Conservation (phyloP, 92 coral and sea anemone genomes). For the Phymanthus crucifer region DNA sequence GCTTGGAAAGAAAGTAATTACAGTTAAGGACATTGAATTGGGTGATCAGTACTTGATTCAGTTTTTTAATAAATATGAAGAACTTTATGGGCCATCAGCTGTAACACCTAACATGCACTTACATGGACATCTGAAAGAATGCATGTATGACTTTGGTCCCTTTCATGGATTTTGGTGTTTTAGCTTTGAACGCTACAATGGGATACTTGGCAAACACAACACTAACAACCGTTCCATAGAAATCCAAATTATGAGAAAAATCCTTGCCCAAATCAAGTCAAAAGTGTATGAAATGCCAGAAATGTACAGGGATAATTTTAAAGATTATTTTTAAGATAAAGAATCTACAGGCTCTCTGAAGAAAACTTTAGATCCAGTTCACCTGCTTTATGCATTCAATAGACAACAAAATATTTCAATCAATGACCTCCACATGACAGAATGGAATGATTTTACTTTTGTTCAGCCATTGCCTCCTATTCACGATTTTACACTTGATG, state of each 20-base stretch:
- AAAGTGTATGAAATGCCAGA: constrained; percentile 44
- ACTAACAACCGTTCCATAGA: constrained; percentile 54
- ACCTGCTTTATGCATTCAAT: constrained; percentile 14
- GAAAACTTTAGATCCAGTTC: constrained; percentile 35
- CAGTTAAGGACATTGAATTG: constrained; percentile 30
- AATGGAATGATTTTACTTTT: constrained; percentile 34
- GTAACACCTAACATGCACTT: constrained; percentile 75
- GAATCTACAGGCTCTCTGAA: constrained; percentile 47
- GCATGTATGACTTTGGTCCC: constrained; percentile 54
- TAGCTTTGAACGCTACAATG: too few relatives aligned
- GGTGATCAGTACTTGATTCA: constrained; percentile 36
- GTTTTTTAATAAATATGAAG: constrained; percentile 36
- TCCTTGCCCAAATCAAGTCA: constrained; percentile 36
- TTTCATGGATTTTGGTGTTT: constrained; percentile 61
- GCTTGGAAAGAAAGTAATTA: constrained; percentile 48
- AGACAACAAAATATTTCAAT: constrained; percentile 20
- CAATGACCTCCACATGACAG: constrained; percentile 18
- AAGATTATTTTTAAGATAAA: constrained; percentile 29
- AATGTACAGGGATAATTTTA: constrained; percentile 29
- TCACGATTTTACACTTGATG: constrained; percentile 50
- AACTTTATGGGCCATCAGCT: constrained; percentile 33
- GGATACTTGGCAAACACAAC: constrained; percentile 50
- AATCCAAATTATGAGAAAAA: constrained; percentile 59
- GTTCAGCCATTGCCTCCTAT: constrained; percentile 37
- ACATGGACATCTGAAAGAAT: constrained; percentile 52